Evolutionary conservation across 2,888 invertebrate species (phyloP), one percentile per base, ranked within the genome.

Genomic region (Cephus pulcher): DNA sequence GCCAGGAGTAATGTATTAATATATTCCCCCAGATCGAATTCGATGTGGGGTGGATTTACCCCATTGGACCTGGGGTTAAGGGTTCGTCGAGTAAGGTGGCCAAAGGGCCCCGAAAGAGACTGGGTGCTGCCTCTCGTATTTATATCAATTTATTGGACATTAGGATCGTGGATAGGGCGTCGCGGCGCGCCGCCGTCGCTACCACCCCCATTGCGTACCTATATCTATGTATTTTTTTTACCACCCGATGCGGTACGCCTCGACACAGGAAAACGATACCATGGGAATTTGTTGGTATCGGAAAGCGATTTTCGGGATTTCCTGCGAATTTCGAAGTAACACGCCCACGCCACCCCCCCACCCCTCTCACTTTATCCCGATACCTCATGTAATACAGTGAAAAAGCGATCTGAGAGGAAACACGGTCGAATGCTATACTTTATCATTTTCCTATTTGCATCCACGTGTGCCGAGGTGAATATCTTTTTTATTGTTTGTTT

Each of bases 111-210:
- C 4, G 40, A 40, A 40, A 15, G 40, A 40, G 40, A 40, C 40
- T 40, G 40, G 40, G 40, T 40, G 40, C 40, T 40, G 40, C 40
- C 40, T 40, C 73, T 79, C 79, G 79, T 79, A 79, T 79, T 79
- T 79, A 79, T 79, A 79, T 79, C 79, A 79, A 79, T 79, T 79
- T 79, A 79, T 79, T 76, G 79, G 79, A 79, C 79, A 79, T 79
- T 79, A 79, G 76, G 76, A 77, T n/a, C 71, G 15, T 23, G 23
- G 23, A 23, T 40, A 23, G 40, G 40, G 40, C 40, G 40, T 40
- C 40, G 40, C 40, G 40, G 40, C 40, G 40, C 40, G 40, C 40
- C 40, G 40, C 40, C 40, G 40, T 40, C 40, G 40, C 40, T 40
- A 40, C 40, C 40, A 40, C 40, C 23, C 15, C 40, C 23, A 23